Evolutionary conservation across 2,888 invertebrate genomes (phyloP), one percentile per base, ranked within the genome.

Genomic region (Prenolepis imparis): DNA sequence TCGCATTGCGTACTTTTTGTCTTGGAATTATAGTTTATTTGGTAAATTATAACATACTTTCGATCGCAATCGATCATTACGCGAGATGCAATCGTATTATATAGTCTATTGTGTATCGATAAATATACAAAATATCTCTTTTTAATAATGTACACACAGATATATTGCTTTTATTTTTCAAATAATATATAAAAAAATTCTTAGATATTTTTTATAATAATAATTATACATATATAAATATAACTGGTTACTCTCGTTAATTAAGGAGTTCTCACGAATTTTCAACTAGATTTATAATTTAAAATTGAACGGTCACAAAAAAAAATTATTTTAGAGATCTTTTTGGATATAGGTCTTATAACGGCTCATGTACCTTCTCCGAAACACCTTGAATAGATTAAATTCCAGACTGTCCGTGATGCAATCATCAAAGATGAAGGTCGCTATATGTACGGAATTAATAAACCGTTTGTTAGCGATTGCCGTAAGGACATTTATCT

Each of bases 401-500:
- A 70, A 78, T 78, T 78, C 55, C 73, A 24, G 44, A 41, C n/a
- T 41, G 39, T 59, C n/a, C 59, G 28, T 59, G 73, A 72, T 57
- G 73, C 41, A 59, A 72, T 18, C 73, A 0, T 12, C 12, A 18
- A 41, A 11, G 41, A 70, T 57, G 72, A 55, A 41, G 72, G 21
- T 70, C 28, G 77, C 28, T 41, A 64, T 66, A 28, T 39, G 48
- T 24, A 32, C 55, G 28, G 72, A 77, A 70, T 72, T 78, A 78
- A 78, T 78, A 72, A 72, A 78, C 73, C 44, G 41, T 72, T 21
- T 73, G 41, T 78, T 52, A 70, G 32, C 70, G 70, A 68, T 41
- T 78, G 70, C 32, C 32, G 32, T 57, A 78, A 44, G 73, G 57
- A 41, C 73, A 78, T 78, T 78, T 72, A 70, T 78, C 73, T 72